Evolutionary conservation across 2,888 invertebrate genomes (phyloP).

Genomic region (Drosophila mettleri): DNA sequence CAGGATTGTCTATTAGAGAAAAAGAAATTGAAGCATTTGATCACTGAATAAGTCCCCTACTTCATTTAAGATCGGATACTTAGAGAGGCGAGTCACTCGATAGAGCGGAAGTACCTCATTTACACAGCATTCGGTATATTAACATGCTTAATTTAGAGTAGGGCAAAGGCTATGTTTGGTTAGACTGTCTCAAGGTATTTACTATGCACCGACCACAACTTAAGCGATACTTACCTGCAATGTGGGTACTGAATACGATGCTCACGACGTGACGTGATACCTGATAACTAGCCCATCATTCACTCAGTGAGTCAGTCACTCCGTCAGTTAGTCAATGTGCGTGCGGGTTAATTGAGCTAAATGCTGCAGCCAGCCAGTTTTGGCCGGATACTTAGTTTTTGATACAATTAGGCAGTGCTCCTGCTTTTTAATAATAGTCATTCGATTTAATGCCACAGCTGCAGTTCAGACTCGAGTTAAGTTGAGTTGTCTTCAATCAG

Average conservation of each 20-base stretch:
- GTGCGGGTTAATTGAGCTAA: slow-evolving; percentile 70
- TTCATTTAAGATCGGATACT: no score
- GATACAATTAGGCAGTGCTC: slow-evolving; percentile 58
- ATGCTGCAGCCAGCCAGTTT: slow-evolving; percentile 36
- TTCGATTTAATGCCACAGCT: slow-evolving; percentile 43
- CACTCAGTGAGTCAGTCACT: not conserved
- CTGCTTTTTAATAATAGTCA: slow-evolving; percentile 66
- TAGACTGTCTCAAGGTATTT: slow-evolving; percentile 50
- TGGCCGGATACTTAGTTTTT: slow-evolving; percentile 13
- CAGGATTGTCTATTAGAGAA: no score
- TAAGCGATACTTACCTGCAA: slow-evolving; percentile 20
- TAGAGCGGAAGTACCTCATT: not conserved
- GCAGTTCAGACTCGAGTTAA: not conserved
- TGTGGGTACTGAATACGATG: slow-evolving; percentile 46
- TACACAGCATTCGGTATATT: no score
- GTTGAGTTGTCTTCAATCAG: not conserved
- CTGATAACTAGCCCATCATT: slow-evolving; percentile 15
- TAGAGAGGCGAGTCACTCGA: no score
- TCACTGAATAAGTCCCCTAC: no score
- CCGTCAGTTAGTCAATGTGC: slow-evolving; percentile 46
- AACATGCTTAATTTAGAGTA: not conserved
- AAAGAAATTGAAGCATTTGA: no score
- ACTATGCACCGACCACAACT: slow-evolving; percentile 51
- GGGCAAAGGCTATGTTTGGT: not conserved
- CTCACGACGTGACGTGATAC: slow-evolving; percentile 26